phyloP scores from a whole-genome alignment of 2,888 invertebrate species.

The Eulithis prunata region DNA sequence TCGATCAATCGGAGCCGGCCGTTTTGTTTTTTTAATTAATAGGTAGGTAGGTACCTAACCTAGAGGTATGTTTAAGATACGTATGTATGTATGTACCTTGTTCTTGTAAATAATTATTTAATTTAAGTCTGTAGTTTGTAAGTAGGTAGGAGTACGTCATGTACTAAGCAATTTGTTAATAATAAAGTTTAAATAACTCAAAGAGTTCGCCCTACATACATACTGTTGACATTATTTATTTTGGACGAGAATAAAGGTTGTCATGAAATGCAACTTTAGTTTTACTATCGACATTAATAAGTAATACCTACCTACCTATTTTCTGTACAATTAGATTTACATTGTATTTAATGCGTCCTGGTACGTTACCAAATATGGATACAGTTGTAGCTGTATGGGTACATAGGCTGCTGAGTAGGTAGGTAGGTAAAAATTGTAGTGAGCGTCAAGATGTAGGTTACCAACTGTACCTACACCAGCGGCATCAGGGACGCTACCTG shows the following conservation, averaged over 20 bases:
- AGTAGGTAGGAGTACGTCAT: slow-evolving; percentile 55
- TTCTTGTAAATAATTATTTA: slow-evolving; percentile 59
- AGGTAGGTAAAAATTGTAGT: no score
- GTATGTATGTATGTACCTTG: slow-evolving; percentile 49
- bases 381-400: no score
- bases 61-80: neutral
- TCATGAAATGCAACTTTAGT: slow-evolving; percentile 61
- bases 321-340: no score
- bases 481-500: no score
- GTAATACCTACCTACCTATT: no score
- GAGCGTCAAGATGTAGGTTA: no score
- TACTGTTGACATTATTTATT: slow-evolving; percentile 80
- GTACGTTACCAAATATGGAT: no score
- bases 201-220: slow-evolving; percentile 72
- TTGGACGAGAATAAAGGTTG: slow-evolving; percentile 81
- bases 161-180: slow-evolving; percentile 72
- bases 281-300: neutral
- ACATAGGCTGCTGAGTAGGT: no score
- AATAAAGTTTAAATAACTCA: slow-evolving; percentile 73
- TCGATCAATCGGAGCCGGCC: no score
- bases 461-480: no score
- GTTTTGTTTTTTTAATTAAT: no score
- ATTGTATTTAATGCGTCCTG: no score
- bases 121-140: slow-evolving; percentile 53
- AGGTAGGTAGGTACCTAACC: neutral